Conservation (phyloP, 2,797 vertebrate genomes). For the Poeciliopsis paucimaculata region DNA sequence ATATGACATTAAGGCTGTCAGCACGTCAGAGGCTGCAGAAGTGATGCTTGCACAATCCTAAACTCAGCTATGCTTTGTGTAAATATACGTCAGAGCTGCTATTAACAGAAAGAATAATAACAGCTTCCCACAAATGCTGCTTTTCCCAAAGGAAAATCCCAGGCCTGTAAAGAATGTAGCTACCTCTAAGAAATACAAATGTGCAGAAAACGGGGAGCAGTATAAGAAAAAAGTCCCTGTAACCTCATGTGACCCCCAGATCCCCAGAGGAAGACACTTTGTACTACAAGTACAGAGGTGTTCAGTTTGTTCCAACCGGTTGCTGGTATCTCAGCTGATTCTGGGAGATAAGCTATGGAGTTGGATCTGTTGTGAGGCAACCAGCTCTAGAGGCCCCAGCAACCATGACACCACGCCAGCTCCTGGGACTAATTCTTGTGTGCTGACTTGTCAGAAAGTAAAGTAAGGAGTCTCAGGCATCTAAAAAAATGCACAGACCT, state of each 20-base stretch:
- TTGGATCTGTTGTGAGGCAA: conserved; percentile 70
- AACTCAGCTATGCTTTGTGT: conserved; percentile 20
- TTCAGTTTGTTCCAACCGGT: conserved; percentile 65
- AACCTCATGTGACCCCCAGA: conserved; percentile 45
- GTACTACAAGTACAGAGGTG: conserved; percentile 59
- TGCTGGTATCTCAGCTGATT: conserved; percentile 51
- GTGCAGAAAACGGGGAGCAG: conserved; percentile 38
- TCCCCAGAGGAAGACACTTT: conserved; percentile 62
- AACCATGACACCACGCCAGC: conserved; percentile 64
- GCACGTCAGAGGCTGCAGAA: not conserved
- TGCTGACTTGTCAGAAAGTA: conserved; percentile 63
- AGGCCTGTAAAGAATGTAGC: conserved; percentile 49
- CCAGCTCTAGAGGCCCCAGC: conserved; percentile 67
- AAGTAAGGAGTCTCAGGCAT: conserved; percentile 45
- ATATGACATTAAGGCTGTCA: not conserved
- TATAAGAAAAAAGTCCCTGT: conserved; percentile 33
- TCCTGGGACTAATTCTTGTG: conserved; percentile 44
- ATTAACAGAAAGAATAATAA: conserved; percentile 55
- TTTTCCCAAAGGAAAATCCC: conserved; percentile 57
- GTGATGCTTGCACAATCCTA: conserved; percentile 25
- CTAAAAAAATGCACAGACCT: conserved; percentile 2
- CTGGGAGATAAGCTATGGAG: conserved; percentile 55
- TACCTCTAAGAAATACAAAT: conserved; percentile 38
- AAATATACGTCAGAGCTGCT: conserved; percentile 46
- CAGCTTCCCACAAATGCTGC: conserved; percentile 55